A percentile compares a stretch with the other conserved stretches of the same genome.
Conservation (phyloP, 2,888 invertebrate genomes). For the Chymomyza fuscimana region DNA sequence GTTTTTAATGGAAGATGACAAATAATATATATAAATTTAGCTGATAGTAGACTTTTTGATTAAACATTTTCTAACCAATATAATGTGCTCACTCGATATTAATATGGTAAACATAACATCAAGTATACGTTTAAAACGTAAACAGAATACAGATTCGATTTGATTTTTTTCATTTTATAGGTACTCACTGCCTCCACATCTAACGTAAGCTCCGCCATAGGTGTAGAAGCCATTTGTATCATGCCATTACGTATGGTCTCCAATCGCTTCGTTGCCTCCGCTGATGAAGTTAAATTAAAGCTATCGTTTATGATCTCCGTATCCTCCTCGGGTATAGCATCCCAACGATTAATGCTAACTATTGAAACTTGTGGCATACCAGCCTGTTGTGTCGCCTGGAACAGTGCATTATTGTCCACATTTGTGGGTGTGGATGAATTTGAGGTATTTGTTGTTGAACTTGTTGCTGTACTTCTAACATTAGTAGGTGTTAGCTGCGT, state of each 20-base stretch:
- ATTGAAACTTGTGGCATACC: conserved; percentile 28
- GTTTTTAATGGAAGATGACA: no score
- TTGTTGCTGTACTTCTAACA: conserved; percentile 41
- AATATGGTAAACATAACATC: no score
- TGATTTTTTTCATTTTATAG: conserved; percentile 2
- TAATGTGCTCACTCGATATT: no score
- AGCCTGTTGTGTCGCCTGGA: conserved; percentile 26
- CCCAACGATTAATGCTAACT: conserved; percentile 70
- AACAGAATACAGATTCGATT: neutral
- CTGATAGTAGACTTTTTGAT: no score
- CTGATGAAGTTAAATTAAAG: conserved; percentile 73
- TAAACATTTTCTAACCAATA: no score
- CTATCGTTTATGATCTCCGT: conserved; percentile 53
- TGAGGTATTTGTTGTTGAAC: conserved; percentile 62
- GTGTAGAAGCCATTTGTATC: conserved; percentile 61
- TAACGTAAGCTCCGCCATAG: conserved; percentile 82
- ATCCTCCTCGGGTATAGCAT: conserved; percentile 74
- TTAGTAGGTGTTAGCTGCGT: conserved; percentile 75
- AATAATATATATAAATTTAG: no score
- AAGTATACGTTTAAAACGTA: no score
- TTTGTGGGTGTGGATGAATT: conserved; percentile 69
- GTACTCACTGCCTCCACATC: conserved; percentile 85
- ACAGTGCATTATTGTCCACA: conserved; percentile 59
- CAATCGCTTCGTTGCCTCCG: conserved; percentile 68
- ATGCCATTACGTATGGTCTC: conserved; percentile 77